These are phyloP conservation scores for Aphrophora alni DNA, from an alignment of 2,888 invertebrate species.

Conservation along the genomic window DNA sequence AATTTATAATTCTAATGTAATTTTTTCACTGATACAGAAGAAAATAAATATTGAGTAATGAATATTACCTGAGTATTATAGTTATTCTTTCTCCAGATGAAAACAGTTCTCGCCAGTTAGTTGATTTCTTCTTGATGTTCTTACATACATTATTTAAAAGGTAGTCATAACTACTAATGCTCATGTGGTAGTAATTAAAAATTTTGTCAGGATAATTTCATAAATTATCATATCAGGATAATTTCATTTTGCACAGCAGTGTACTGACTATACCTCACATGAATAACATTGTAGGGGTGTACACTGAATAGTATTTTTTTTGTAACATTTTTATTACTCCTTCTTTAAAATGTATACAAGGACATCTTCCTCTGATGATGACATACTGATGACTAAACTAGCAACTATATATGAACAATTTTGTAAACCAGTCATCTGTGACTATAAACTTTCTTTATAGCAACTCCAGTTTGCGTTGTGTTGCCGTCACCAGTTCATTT, in stretches of 20 bases:
- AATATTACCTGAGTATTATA: neutral
- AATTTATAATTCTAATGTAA: neutral
- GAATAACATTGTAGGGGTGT: too few species aligned
- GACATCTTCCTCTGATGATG: too few species aligned
- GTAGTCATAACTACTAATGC: neutral
- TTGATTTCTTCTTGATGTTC: neutral
- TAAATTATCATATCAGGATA: too few species aligned
- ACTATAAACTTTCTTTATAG: constrained; percentile 53
- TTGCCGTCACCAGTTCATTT: neutral
- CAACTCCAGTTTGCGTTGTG: constrained; percentile 11
- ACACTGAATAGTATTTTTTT: too few species aligned
- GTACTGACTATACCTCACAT: too few species aligned
- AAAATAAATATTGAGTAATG: neutral
- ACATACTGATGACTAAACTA: neutral
- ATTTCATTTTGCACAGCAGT: too few species aligned
- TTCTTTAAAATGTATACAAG: too few species aligned
- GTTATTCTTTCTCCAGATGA: neutral
- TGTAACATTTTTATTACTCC: too few species aligned
- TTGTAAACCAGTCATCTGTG: neutral
- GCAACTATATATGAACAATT: neutral
- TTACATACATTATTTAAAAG: neutral
- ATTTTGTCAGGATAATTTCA: too few species aligned
- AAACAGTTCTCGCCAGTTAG: neutral
- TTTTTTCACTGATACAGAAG: neutral
- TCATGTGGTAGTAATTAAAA: neutral